Conservation (phyloP, 2,888 invertebrate genomes). For the Mesorhabditis spiculigera region DNA sequence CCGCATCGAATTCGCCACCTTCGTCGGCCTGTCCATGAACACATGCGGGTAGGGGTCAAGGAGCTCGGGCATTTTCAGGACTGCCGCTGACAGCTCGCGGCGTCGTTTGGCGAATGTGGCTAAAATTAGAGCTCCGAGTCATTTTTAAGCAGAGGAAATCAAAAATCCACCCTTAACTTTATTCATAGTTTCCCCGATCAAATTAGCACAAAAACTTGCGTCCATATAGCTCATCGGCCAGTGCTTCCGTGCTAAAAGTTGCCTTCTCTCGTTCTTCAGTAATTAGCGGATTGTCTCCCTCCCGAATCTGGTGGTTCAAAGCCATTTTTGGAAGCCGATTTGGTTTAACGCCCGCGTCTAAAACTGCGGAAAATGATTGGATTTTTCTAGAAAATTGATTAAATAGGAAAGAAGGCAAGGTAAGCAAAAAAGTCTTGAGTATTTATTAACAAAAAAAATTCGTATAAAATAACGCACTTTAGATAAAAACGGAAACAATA, state of each 20-base stretch:
- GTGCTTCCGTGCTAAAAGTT: slow-evolving; percentile 26
- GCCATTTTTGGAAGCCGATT: background rate
- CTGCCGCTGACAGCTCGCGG: slow-evolving; percentile 39
- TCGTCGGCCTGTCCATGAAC: slow-evolving; percentile 56
- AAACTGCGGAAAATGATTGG: too few relatives aligned
- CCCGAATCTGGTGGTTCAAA: slow-evolving; percentile 29
- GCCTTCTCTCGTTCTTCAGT: slow-evolving; percentile 33
- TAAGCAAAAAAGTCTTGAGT: too few relatives aligned
- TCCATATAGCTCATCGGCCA: slow-evolving; percentile 32
- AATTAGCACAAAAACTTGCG: slow-evolving; percentile 1
- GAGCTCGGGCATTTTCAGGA: slow-evolving; percentile 54
- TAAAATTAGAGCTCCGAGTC: background rate
- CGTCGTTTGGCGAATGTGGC: slow-evolving; percentile 17
- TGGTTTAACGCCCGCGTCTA: too few relatives aligned
- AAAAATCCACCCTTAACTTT: slow-evolving; percentile 7
- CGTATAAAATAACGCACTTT: too few relatives aligned
- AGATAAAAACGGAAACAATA: too few relatives aligned
- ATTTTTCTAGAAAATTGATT: too few relatives aligned
- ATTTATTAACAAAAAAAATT: too few relatives aligned
- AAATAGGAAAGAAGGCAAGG: too few relatives aligned
- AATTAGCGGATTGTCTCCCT: slow-evolving; percentile 38
- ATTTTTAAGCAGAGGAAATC: background rate
- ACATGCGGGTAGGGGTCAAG: slow-evolving; percentile 45
- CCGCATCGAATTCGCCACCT: slow-evolving; percentile 57
- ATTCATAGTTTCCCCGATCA: background rate